These are phyloP conservation scores for Coelopa frigida DNA, from an alignment of 1,140 invertebrate species.

Conservation along the genomic window DNA sequence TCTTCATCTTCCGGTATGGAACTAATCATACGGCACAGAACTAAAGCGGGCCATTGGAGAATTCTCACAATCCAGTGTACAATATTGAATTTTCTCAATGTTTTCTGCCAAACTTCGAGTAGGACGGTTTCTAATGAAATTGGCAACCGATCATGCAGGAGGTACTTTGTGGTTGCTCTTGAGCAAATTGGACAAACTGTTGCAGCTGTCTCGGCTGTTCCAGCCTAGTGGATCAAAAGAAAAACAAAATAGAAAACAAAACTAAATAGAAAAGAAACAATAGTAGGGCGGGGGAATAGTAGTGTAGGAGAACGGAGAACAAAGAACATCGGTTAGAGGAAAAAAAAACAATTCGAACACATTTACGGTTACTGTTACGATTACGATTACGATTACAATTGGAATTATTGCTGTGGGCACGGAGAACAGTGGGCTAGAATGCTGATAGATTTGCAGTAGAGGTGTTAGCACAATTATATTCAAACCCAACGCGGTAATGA, in stretches of 20 bases:
- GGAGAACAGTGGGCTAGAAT: too few relatives aligned
- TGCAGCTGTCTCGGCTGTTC: slow-evolving; percentile 6
- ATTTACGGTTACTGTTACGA: too few relatives aligned
- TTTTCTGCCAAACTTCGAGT: slow-evolving; percentile 21
- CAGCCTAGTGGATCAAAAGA: slow-evolving; percentile 17
- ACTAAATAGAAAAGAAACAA: slow-evolving; percentile 15
- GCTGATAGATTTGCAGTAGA: too few relatives aligned
- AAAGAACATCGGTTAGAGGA: too few relatives aligned
- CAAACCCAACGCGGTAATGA: too few relatives aligned
- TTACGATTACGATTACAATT: too few relatives aligned
- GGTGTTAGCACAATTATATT: too few relatives aligned
- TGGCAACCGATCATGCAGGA: slow-evolving; percentile 23
- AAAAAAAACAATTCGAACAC: too few relatives aligned
- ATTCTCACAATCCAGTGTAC: slow-evolving; percentile 22
- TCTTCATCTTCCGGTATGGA: slow-evolving; percentile 19
- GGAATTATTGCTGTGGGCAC: too few relatives aligned
- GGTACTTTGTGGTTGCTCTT: slow-evolving; percentile 22
- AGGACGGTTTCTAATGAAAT: slow-evolving; percentile 16
- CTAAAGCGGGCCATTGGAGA: slow-evolving; percentile 25
- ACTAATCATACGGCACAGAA: slow-evolving; percentile 22
- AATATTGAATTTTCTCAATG: slow-evolving; percentile 17
- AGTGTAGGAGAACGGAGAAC: too few relatives aligned
- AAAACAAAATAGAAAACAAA: slow-evolving; percentile 14
- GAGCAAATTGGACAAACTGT: slow-evolving; percentile 22
- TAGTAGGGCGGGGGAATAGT: too few relatives aligned